Conservation (phyloP, 1,140 invertebrate species). For the Zaprionus gabonicus region DNA sequence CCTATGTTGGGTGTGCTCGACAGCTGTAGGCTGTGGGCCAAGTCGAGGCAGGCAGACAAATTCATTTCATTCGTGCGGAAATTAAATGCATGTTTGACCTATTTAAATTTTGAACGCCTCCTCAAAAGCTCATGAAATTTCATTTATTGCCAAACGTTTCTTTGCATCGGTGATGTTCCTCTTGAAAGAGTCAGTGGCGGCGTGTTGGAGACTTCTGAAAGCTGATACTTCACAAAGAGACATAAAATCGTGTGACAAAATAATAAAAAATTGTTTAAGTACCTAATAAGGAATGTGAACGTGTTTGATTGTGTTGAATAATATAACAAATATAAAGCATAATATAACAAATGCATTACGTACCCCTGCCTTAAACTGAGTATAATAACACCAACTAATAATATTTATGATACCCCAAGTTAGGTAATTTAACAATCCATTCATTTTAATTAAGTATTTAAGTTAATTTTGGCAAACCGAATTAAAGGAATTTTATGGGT, state of each 20-base stretch:
- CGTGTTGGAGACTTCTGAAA: not conserved
- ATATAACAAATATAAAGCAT: not conserved
- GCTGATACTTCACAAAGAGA: not conserved
- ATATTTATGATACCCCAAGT: not conserved
- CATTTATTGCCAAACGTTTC: constrained; percentile 71
- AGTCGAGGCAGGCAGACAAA: constrained; percentile 53
- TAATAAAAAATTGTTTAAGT: not conserved
- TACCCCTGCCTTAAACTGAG: too few species aligned
- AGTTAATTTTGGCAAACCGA: constrained; percentile 32
- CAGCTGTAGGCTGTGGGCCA: constrained; percentile 53
- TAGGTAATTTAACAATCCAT: constrained; percentile 18
- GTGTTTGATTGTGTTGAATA: not conserved
- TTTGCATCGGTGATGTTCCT: not conserved
- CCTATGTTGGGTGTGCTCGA: constrained; percentile 39
- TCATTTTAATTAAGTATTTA: constrained; percentile 57
- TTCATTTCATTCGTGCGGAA: constrained; percentile 78
- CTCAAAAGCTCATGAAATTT: constrained; percentile 59
- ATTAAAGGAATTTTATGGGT: constrained; percentile 65
- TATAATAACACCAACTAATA: too few species aligned
- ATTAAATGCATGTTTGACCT: constrained; percentile 80
- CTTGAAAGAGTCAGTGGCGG: too few species aligned
- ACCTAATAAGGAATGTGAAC: not conserved
- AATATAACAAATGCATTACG: too few species aligned
- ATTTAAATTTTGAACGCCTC: constrained; percentile 62
- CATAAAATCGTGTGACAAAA: not conserved